Evolutionary conservation across 2,113 vertebrate species (phyloP), one percentile per base, ranked within the genome.

Genomic region (Thryonomys swinderianus): DNA sequence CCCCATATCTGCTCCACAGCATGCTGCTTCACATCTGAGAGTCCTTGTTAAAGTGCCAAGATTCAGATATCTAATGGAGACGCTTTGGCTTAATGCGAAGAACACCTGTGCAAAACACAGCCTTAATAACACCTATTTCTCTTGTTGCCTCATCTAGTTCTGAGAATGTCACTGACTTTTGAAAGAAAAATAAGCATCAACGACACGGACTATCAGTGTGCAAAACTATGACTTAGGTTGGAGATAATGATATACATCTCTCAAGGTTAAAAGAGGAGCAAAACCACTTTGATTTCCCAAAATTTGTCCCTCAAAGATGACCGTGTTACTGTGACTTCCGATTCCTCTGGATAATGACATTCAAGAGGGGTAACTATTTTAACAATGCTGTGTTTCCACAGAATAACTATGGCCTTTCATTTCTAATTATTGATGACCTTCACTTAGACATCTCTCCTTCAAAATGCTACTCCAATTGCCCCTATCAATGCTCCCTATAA

Each of bases 131-230:
- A 71, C 30, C 78, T 76, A 7, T 85, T 94, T 87, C 62, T 96
- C 62, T 86, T 86, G 40, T 78, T 85, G 34, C 30, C 21, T 80
- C 79, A 84, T 76, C 30, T 21, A 84, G 14, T 74, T 91, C 64
- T 85, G 66, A 95, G 69, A 83, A 91, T 51, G 20, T 66, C 23
- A 93, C 1, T 61, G 57, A 90, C 51, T 91, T 89, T 14, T 73
- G 37, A 91, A 94, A 76, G 45, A 90, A 94, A 86, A 69, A 57
- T 64, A 85, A 94, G 45, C 73, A 96, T 51, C 78, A 76, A 73
- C 34, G 71, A 90, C 20, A 40, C 37, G 25, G 64, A 53, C 17
- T 30, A 18, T 55, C 55, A 51, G 14, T 27, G n/a, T 61, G 27
- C 57, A 86, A 87, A 80, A 90, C 23, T n/a, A 37, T 55, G 64